These are phyloP conservation scores for Tiaroga cobitis DNA, from an alignment of 2,797 vertebrate genomes.

Conservation along the genomic window DNA sequence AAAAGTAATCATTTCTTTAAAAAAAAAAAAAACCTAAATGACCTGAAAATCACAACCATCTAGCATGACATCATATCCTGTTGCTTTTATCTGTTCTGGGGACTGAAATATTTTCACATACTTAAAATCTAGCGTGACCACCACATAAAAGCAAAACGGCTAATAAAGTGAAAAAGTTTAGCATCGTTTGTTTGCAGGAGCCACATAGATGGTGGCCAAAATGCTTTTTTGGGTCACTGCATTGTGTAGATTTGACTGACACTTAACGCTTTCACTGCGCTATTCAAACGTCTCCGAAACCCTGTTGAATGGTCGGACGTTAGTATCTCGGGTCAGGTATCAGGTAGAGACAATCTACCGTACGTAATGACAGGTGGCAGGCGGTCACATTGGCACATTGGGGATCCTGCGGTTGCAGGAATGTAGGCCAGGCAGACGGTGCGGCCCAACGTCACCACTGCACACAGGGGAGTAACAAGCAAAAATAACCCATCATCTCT, in stretches of 20 bases:
- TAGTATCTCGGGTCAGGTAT: constrained; percentile 25
- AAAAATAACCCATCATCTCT: constrained; percentile 52
- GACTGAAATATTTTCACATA: background rate
- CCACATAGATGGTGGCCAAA: background rate
- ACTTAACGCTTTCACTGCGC: background rate
- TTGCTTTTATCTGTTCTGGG: background rate
- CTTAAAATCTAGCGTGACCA: background rate
- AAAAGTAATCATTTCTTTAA: background rate
- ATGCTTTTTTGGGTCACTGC: background rate
- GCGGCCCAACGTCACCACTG: constrained; percentile 49
- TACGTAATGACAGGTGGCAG: constrained; percentile 48
- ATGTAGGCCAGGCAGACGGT: constrained; percentile 56
- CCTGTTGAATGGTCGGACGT: background rate
- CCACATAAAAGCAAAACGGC: background rate
- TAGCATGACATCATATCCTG: background rate
- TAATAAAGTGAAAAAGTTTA: background rate
- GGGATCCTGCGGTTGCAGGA: constrained; percentile 35
- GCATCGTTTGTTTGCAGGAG: background rate
- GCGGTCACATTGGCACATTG: constrained; percentile 7
- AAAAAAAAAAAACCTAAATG: background rate
- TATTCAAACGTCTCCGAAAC: background rate
- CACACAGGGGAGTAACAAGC: constrained; percentile 63
- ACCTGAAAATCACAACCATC: background rate
- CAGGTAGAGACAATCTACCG: constrained; percentile 1
- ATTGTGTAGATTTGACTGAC: constrained; percentile 12